Percentiles rank a stretch among this genome's conserved stretches.
These are phyloP conservation scores for Clamator glandarius DNA, from an alignment of 2,797 vertebrate genomes.

Conservation along the genomic window DNA sequence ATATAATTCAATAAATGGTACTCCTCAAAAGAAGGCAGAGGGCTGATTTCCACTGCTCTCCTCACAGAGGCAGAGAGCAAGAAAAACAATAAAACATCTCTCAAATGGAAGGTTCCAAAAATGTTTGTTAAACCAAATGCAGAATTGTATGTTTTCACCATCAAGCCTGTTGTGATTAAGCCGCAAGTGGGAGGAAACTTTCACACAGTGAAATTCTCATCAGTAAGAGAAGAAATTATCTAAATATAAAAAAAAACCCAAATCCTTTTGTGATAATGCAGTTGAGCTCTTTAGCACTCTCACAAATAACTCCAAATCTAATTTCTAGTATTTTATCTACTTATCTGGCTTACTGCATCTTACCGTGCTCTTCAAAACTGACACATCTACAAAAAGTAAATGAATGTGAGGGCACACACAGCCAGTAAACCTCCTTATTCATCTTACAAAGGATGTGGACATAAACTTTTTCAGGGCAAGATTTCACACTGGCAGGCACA, in stretches of 20 bases:
- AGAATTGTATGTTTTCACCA: background rate
- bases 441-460: background rate
- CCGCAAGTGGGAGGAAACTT: background rate
- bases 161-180: background rate
- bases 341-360: background rate
- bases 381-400: background rate
- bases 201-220: accelerated
- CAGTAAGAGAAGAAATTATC: background rate
- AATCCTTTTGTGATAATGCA: background rate
- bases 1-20: constrained; percentile 13
- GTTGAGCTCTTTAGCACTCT: background rate
- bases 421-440: background rate
- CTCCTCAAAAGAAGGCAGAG: background rate
- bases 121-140: background rate
- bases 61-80: background rate
- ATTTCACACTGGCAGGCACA: background rate
- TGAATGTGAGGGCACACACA: accelerated
- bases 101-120: background rate
- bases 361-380: background rate
- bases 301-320: background rate
- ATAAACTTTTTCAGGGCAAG: background rate
- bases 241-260: background rate
- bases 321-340: background rate
- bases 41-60: background rate
- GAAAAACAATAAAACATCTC: background rate